A percentile compares a stretch with the other conserved stretches of the same genome.
Conservation (phyloP, 2,113 vertebrate genomes). For the Oplegnathus fasciatus region DNA sequence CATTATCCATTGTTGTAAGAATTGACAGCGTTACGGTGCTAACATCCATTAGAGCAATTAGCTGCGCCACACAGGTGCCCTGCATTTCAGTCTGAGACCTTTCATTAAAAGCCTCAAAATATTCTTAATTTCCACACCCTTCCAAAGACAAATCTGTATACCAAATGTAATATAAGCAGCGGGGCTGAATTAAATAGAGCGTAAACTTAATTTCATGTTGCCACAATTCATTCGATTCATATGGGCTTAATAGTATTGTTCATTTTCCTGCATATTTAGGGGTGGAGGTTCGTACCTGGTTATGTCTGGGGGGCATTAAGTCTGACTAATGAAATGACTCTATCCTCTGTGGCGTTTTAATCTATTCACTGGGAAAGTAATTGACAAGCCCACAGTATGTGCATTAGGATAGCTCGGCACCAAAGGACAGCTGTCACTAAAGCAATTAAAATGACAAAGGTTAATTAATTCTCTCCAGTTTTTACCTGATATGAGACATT, state of each 20-base stretch:
- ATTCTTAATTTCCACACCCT: conserved; percentile 42
- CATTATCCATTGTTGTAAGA: conserved; percentile 49
- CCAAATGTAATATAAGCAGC: conserved; percentile 59
- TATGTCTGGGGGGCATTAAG: conserved; percentile 79
- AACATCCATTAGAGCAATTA: conserved; percentile 76
- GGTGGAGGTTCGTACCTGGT: conserved; percentile 78
- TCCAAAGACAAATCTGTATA: conserved; percentile 16
- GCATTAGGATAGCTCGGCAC: conserved; percentile 73
- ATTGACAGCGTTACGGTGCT: conserved; percentile 40
- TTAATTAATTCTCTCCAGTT: conserved; percentile 84
- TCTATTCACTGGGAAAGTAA: conserved; percentile 82
- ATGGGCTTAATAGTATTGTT: conserved; percentile 78
- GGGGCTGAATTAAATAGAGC: conserved; percentile 75
- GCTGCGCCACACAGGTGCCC: conserved; percentile 48
- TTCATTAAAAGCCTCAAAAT: conserved; percentile 62
- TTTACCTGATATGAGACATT: conserved; percentile 82
- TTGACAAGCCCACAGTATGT: conserved; percentile 82
- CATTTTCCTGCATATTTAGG: conserved; percentile 76
- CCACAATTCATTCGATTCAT: conserved; percentile 79
- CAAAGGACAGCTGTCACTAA: conserved; percentile 84
- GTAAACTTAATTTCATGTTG: conserved; percentile 80
- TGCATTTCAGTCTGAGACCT: conserved; percentile 44
- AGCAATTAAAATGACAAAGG: conserved; percentile 86
- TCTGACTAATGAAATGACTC: conserved; percentile 83
- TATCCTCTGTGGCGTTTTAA: conserved; percentile 82